Evolutionary conservation across 2,888 invertebrate genomes (phyloP).

Genomic region (Terebella lapidaria): DNA sequence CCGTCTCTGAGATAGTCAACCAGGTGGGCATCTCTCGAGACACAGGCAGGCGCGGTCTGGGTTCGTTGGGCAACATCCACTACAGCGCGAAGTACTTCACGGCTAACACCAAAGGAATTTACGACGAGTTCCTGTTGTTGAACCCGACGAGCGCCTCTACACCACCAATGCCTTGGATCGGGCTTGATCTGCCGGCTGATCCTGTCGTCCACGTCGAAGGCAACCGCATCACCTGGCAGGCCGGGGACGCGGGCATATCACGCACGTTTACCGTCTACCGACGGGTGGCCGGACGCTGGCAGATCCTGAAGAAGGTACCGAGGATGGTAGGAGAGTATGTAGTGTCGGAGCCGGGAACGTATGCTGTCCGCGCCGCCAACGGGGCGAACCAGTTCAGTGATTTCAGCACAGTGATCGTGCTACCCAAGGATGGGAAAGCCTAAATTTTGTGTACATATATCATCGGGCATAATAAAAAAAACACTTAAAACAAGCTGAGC

Average conservation of each 20-base stretch:
- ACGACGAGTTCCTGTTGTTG: conserved; percentile 26
- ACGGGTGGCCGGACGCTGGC: neutral
- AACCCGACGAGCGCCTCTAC: conserved; percentile 29
- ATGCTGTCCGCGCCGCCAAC: neutral
- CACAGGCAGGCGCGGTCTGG: conserved; percentile 1
- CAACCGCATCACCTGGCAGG: neutral
- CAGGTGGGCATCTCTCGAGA: conserved; percentile 28
- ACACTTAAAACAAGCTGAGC: too few species aligned
- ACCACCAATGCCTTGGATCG: conserved; percentile 37
- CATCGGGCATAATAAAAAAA: too few species aligned
- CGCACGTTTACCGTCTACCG: neutral
- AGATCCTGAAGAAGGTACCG: neutral
- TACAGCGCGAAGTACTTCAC: conserved; percentile 36
- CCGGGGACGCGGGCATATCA: neutral
- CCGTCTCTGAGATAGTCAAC: conserved; percentile 30
- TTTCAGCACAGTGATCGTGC: neutral
- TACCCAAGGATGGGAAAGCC: neutral
- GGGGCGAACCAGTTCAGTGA: neutral
- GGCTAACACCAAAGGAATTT: conserved; percentile 28
- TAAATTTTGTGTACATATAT: too few species aligned
- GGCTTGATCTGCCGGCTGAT: neutral
- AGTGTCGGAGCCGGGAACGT: neutral
- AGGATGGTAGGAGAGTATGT: neutral
- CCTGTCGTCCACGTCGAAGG: neutral
- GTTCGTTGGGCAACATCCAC: conserved; percentile 33